These are phyloP conservation scores for Helarctos malayanus DNA, from an alignment of 2,797 vertebrate species.

Conservation along the genomic window DNA sequence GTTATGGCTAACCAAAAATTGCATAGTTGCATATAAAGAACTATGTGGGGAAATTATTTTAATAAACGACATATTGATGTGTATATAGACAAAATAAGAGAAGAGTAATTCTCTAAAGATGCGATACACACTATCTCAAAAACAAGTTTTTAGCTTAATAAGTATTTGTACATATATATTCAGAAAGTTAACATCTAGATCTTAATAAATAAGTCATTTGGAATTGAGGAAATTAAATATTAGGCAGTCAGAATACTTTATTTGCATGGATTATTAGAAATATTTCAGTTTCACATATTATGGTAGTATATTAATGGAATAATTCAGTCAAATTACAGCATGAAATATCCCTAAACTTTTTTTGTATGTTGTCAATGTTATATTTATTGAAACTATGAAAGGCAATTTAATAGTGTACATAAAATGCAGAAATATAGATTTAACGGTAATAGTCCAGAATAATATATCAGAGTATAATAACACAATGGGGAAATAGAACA, in stretches of 20 bases:
- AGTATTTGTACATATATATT: neutral
- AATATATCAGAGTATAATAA: neutral
- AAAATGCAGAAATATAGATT: conserved; percentile 20
- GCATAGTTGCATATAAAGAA: neutral
- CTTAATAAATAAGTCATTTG: neutral
- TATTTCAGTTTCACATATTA: neutral
- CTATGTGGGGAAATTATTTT: neutral
- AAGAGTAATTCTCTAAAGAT: neutral
- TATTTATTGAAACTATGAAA: neutral
- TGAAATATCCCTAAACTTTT: neutral
- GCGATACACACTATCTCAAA: neutral
- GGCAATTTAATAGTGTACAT: neutral
- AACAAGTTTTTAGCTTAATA: neutral
- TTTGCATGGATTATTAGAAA: neutral
- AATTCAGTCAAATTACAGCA: neutral
- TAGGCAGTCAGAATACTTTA: neutral
- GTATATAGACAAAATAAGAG: neutral
- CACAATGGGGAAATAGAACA: neutral
- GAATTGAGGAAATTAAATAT: neutral
- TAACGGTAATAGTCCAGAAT: neutral
- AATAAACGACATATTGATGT: neutral
- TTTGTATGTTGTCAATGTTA: neutral
- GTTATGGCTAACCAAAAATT: neutral
- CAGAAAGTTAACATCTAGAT: neutral
- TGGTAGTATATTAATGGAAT: neutral